Evolutionary conservation across 2,113 vertebrate genomes (phyloP).

Genomic region (Spea bombifrons): DNA sequence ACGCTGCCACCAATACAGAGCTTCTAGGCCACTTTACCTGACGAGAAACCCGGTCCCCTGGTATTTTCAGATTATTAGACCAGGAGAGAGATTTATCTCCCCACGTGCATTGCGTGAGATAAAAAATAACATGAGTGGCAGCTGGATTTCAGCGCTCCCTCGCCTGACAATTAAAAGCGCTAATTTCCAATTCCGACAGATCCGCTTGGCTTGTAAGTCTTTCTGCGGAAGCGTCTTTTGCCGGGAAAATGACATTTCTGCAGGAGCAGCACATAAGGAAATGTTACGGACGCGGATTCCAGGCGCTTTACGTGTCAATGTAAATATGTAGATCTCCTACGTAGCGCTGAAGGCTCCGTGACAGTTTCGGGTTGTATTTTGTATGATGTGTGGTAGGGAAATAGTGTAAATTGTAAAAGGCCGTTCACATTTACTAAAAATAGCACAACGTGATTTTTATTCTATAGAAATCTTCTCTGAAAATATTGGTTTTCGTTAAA

Average conservation of each 20-base stretch:
- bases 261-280: constrained; percentile 8
- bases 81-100: constrained; percentile 65
- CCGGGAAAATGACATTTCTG: constrained; percentile 53
- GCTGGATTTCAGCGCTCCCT: constrained; percentile 51
- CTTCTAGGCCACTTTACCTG: background rate
- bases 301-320: background rate
- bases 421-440: background rate
- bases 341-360: background rate
- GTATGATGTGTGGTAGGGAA: background rate
- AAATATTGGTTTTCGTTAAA: too few species aligned
- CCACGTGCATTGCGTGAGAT: constrained; percentile 52
- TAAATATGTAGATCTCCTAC: background rate
- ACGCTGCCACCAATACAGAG: constrained; percentile 56
- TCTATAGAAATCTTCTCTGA: too few species aligned
- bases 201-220: constrained; percentile 53
- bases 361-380: background rate
- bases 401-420: background rate
- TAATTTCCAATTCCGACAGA: constrained; percentile 55
- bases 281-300: background rate
- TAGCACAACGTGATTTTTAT: background rate
- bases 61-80: constrained; percentile 75
- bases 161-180: constrained; percentile 60
- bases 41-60: constrained; percentile 57
- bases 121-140: constrained; percentile 50
- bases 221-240: constrained; percentile 45